Evolutionary conservation across 2,113 vertebrate species (phyloP).

Genomic region (Bettongia penicillata): DNA sequence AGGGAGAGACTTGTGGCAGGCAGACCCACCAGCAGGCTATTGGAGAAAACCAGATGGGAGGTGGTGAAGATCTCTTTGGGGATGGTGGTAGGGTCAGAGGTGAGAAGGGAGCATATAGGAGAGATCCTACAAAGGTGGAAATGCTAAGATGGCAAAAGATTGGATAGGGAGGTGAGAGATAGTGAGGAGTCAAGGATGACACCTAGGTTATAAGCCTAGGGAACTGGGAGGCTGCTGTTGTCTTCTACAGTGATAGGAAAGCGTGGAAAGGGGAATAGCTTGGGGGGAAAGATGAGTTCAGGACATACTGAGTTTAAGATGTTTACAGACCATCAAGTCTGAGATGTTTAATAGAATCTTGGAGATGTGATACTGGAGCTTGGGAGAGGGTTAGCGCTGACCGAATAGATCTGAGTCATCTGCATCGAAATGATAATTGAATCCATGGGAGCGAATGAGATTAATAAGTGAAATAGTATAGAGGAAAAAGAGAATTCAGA

Average conservation of each 20-base stretch:
- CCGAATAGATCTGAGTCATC: not conserved
- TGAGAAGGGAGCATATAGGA: not conserved
- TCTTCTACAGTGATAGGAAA: not conserved
- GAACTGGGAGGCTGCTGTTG: not conserved
- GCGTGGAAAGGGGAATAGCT: not conserved
- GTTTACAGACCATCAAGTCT: not conserved
- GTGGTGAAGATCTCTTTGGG: not conserved
- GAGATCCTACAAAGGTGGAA: not conserved
- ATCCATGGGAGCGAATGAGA: not conserved
- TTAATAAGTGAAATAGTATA: not conserved
- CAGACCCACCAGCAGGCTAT: not conserved
- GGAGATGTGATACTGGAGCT: not conserved
- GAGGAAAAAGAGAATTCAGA: not conserved
- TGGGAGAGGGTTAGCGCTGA: too few species aligned
- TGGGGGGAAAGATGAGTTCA: not conserved
- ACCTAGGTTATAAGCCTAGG: not conserved
- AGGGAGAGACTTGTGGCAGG: not conserved
- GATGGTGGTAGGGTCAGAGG: not conserved
- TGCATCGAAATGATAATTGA: not conserved
- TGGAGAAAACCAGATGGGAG: not conserved
- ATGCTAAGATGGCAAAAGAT: not conserved
- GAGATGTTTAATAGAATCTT: not conserved
- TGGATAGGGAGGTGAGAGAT: not conserved
- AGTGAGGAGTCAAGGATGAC: not conserved
- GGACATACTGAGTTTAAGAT: not conserved